Evolutionary conservation across 1,140 invertebrate genomes (phyloP), one percentile per base, ranked within the genome.

Genomic region (Lasioglossum albipes): DNA sequence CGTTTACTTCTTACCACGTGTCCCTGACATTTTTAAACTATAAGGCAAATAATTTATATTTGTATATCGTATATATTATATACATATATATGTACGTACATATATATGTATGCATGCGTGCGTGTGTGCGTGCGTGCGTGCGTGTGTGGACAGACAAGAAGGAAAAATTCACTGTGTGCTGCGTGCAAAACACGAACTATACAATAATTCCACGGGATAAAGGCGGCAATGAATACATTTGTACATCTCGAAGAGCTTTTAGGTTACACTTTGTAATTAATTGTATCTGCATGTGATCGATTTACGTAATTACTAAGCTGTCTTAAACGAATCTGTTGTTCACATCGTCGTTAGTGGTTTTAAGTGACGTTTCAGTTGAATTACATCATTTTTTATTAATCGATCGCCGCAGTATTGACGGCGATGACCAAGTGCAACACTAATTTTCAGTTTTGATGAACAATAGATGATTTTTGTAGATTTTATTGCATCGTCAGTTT

Each of bases 1-100:
- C 77, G 41, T 64, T 72, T 61, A 72, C 79, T 82, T 76, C 69
- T 52, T 83, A 85, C 31, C 27, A 68, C 9, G 68, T 70, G 66
- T 71, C 69, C 52, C 54, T 52, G 27, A 68, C 52, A 77, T 75
- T 85, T 59, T 73, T 81, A 86, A 74, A 74, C 1, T 36, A 36
- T 87, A 88, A 87, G 76, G 71, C 59, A 88, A 82, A 81, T 84
- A 81, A 87, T 87, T 87, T 88, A 89, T 89, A 89, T 87, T 86
- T 88, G 67, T 89, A 88, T 84, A 83, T 66, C 54, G 64, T 45
- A 74, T 57, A 75, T 36, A 76, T 27, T 54, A 77, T 57, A 71
- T 22, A 82, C 3, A 36, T 36, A 36, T 54, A 77, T 57, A 67
- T 22, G 78, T 20, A 12, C 1, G 9, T 49, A 49, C 12, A 2